A percentile compares a stretch with the other conserved stretches of the same genome.
Conservation (phyloP, 1,140 invertebrate genomes). For the Leptoteleia sp. region DNA sequence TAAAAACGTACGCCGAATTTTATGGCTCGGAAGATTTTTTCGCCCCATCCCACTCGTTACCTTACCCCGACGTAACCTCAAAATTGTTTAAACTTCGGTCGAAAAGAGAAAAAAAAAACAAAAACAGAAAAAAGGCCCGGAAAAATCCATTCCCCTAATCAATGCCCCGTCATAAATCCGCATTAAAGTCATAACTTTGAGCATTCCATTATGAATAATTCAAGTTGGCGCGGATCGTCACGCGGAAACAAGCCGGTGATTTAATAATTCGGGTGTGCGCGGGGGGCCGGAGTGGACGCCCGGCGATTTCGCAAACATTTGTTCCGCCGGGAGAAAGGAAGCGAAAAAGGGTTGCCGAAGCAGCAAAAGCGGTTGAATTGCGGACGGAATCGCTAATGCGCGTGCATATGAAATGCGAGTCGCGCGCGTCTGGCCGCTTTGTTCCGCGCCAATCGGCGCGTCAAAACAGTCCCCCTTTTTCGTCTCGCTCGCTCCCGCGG, state of each 20-base stretch:
- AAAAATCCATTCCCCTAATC: neutral
- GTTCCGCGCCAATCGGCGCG: constrained; percentile 35
- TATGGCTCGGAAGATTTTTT: too few species aligned
- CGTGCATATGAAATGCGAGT: constrained; percentile 22
- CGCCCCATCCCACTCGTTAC: too few species aligned
- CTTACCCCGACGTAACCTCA: too few species aligned
- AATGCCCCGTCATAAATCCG: constrained; percentile 19
- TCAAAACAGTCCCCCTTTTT: constrained; percentile 29
- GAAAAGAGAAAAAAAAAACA: too few species aligned
- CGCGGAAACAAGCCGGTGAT: constrained; percentile 6
- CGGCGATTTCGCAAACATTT: constrained; percentile 30
- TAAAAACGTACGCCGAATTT: too few species aligned
- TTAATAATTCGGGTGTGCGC: constrained; percentile 11
- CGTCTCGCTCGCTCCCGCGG: neutral
- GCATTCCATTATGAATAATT: constrained; percentile 30
- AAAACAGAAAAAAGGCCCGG: too few species aligned
- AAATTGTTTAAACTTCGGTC: too few species aligned
- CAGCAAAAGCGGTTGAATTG: constrained; percentile 41
- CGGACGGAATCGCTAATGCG: constrained; percentile 34
- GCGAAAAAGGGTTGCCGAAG: constrained; percentile 24
- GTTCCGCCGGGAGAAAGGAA: constrained; percentile 13
- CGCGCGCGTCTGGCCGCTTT: constrained; percentile 21
- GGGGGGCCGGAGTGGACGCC: neutral
- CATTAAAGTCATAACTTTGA: constrained; percentile 17
- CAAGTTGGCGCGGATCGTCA: neutral